These are phyloP conservation scores for Sinosuthora webbiana DNA, from an alignment of 2,113 vertebrate genomes.

Conservation along the genomic window DNA sequence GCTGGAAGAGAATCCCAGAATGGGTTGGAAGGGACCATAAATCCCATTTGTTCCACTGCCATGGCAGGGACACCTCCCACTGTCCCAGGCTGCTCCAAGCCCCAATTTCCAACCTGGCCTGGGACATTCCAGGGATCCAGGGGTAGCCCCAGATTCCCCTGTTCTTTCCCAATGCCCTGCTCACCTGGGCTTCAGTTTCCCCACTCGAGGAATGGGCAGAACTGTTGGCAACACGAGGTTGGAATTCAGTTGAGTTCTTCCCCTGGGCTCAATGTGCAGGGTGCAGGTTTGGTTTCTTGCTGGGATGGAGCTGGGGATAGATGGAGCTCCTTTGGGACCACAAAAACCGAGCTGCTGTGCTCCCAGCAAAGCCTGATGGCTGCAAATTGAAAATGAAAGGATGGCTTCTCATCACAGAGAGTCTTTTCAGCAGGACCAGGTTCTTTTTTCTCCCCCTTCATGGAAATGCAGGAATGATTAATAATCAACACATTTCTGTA, in stretches of 20 bases:
- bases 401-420: background rate
- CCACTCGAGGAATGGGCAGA: background rate
- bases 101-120: background rate
- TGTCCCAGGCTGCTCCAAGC: background rate
- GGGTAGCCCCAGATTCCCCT: background rate
- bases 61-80: background rate
- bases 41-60: background rate
- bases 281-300: background rate
- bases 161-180: background rate
- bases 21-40: background rate
- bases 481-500: conserved; percentile 41
- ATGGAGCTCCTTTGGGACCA: background rate
- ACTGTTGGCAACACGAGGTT: rapidly evolving
- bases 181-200: rapidly evolving
- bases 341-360: background rate
- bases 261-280: rapidly evolving
- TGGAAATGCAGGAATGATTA: conserved; percentile 32
- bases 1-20: background rate
- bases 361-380: background rate
- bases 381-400: background rate
- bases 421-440: background rate
- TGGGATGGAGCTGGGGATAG: background rate
- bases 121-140: background rate
- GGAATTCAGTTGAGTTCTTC: rapidly evolving
- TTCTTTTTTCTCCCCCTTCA: background rate